Base-by-base conservation (phyloP, 2,888 invertebrate genomes). In the Calameuta pallipes region DNA sequence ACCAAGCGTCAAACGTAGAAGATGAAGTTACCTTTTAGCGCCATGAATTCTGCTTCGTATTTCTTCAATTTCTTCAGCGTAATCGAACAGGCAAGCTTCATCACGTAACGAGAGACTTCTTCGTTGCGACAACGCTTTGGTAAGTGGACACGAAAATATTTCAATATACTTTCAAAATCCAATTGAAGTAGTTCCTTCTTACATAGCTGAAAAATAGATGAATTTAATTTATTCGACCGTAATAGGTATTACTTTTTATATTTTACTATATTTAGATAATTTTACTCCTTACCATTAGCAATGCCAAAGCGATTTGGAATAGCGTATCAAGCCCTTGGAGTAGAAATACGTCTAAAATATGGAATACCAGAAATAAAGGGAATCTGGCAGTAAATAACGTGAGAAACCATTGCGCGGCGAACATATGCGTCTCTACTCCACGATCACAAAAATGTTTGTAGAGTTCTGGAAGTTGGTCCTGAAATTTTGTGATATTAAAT, bases 331-430 rank as follows among this genome's bases (percentile, higher is more conserved):
- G 95, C 76, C 99, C 99, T 94, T 98, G 96, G 37, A 98, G 93
- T 31, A 99, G 94, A 92, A 99, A 99, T 75, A 99, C 95, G 91
- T 99, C 99, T 80, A 99, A 94, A 78, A 99, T 98, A 91, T 98
- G 98, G 93, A 98, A 99, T 56, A 99, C 97, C 93, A 99, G 95
- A 88, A 96, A 97, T 69, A 99, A 93, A 0, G 99, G 99, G 92
- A 99, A 99, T 89, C 99, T 96, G 56, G 99, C 99, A 1, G 99
- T 99, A 93, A 98, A 99, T n/a, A 99, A 94, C 0, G 99, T 99
- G 77, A 99, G 95, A 93, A 99, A 99, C 99, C 99, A 99, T 92
- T 99, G 99, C 9, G 98, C 98, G 34, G 99, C 99, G 91, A 98
- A 99, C 99, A 99, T 99, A 93, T 99, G 99, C 37, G 98, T 96